A percentile compares a stretch with the other conserved stretches of the same genome.
Conservation (phyloP, 2,113 vertebrate species). For the Halcyon senegalensis region DNA sequence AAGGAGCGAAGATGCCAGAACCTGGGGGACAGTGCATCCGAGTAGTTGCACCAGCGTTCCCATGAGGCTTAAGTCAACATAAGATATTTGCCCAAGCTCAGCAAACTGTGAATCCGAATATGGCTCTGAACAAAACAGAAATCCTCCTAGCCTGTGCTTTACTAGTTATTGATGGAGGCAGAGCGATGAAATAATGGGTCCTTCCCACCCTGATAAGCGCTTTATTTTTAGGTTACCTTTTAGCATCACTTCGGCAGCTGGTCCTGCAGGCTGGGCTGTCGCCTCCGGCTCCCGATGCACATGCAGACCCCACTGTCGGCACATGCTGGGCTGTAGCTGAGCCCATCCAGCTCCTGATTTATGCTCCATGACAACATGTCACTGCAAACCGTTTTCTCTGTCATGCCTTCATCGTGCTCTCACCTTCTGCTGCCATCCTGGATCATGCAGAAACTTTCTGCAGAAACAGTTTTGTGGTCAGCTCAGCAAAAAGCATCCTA, state of each 20-base stretch:
- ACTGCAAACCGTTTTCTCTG: not conserved
- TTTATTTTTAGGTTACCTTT: conserved; percentile 44
- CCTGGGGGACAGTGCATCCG: not conserved
- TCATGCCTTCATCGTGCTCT: not conserved
- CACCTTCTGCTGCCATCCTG: not conserved
- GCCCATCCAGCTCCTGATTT: not conserved
- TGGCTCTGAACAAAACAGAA: not conserved
- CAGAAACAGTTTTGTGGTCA: not conserved
- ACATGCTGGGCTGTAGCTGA: not conserved
- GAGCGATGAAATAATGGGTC: not conserved
- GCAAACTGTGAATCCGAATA: conserved; percentile 2
- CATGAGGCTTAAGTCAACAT: not conserved
- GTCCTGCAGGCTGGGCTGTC: not conserved
- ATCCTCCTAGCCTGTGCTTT: not conserved
- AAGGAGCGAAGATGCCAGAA: accelerated
- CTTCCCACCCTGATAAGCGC: not conserved
- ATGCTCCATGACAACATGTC: not conserved
- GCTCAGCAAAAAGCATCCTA: not conserved
- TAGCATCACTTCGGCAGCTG: not conserved
- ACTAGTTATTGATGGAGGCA: not conserved
- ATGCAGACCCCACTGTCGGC: not conserved
- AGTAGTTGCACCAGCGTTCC: accelerated
- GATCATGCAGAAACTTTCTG: not conserved
- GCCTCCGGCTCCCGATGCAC: not conserved
- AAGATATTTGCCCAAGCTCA: not conserved